Base-by-base conservation (phyloP, 2,888 invertebrate genomes). In the Leptothorax acervorum region DNA sequence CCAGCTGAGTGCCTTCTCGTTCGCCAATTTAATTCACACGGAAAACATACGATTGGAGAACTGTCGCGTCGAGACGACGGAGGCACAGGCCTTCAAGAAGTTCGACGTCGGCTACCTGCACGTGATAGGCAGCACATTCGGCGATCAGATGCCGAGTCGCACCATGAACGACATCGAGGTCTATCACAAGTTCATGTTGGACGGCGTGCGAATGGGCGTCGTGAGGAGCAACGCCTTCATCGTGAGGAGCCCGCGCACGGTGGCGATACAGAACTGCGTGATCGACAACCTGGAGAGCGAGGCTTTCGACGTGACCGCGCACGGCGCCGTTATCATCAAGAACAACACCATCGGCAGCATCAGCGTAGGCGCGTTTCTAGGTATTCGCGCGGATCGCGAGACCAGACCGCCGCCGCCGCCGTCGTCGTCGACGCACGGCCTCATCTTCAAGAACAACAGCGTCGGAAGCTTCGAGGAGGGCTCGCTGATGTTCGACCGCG, bases 51-150 rank as follows among this genome's bases (percentile, higher is more conserved):
- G 96, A 88, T 95, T 98, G 87, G 95, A 95, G 51, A 96, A 97
- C 90, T 96, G 97, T 82, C 93, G 94, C 3, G 95, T 97, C 65
- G 95, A 96, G 62, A 96, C 95, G 71, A 96, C 97, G 68, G 97
- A 97, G 89, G 96, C 96, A 60, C 96, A 98, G 95, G 96, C 97
- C 2, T 97, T 98, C 92, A 98, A 98, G 92, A 97, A 97, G 94
- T 97, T 98, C 92, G 96, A 96, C 42, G 96, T 97, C 0, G 96
- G 96, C 53, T 96, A 96, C 88, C 96, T 98, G 87, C 95, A 96
- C 87, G 94, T 98, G 74, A 95, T 96, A 62, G 96, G 97, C 4
- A 96, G 97, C 35, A 95, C 92, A 15, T 96, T 97, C 68, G 95
- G 95, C 45, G 95, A 95, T 0, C 93, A 95, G 74, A 93, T 97